Percentiles rank a stretch among this genome's conserved stretches.
Evolutionary conservation across 2,888 invertebrate species (phyloP).

Genomic region (Xanthorhoe designata): DNA sequence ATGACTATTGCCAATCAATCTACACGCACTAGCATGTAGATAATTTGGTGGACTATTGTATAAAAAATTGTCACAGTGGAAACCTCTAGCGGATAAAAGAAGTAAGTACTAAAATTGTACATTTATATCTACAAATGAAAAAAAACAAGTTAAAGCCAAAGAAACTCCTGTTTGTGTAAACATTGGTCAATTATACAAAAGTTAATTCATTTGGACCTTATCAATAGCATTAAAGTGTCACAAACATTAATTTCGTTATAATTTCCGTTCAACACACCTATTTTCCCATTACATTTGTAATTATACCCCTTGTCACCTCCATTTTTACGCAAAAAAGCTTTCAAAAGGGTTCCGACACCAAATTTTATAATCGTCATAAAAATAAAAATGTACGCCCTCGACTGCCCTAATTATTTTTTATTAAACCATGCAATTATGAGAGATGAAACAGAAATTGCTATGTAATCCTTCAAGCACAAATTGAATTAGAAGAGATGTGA

Average conservation of each 20-base stretch:
- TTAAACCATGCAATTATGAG: slow-evolving; percentile 42
- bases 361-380: slow-evolving; percentile 21
- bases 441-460: slow-evolving; percentile 44
- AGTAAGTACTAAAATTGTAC: too few species aligned
- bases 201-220: background rate
- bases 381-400: slow-evolving; percentile 28
- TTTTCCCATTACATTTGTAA: background rate
- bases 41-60: too few species aligned
- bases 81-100: too few species aligned
- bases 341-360: slow-evolving; percentile 10
- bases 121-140: too few species aligned
- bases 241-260: background rate
- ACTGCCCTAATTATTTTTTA: slow-evolving; percentile 36
- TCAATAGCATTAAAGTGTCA: slow-evolving; percentile 2
- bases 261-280: background rate
- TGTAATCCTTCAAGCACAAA: slow-evolving; percentile 49
- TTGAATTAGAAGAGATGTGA: slow-evolving; percentile 48
- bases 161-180: background rate
- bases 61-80: too few species aligned
- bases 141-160: too few species aligned
- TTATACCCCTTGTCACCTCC: background rate
- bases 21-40: too few species aligned
- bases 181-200: background rate
- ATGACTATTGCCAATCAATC: too few species aligned
- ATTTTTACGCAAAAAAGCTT: slow-evolving; percentile 6